Conservation (phyloP, 2,797 vertebrate genomes). For the Thunnus albacares region DNA sequence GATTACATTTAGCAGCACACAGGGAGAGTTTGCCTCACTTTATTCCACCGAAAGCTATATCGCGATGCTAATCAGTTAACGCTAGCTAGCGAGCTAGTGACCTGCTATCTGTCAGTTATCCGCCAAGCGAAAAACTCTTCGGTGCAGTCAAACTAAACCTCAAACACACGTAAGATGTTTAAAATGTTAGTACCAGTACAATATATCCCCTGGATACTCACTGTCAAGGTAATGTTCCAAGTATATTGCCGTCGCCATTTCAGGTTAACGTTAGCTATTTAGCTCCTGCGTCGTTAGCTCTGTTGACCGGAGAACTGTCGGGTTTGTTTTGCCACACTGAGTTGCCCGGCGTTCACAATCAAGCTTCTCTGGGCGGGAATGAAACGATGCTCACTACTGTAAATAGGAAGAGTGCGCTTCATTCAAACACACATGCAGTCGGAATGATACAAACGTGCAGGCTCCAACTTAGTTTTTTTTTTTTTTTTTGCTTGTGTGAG, state of each 20-base stretch:
- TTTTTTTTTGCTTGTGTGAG: conserved; percentile 18
- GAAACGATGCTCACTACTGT: not conserved
- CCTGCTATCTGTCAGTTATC: not conserved
- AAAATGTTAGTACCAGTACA: not conserved
- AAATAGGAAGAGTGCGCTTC: conserved; percentile 1
- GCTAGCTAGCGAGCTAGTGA: conserved; percentile 55
- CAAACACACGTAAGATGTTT: not conserved
- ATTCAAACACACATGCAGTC: conserved; percentile 26
- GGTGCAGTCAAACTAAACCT: not conserved
- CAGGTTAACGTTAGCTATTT: conserved; percentile 67
- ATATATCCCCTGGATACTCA: conserved; percentile 78
- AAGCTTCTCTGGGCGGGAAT: not conserved
- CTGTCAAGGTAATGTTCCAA: conserved; percentile 98
- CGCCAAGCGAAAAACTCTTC: not conserved
- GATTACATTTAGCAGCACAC: fast-evolving
- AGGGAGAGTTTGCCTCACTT: not conserved
- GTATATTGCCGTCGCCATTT: conserved; percentile 98
- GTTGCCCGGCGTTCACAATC: conserved; percentile 26
- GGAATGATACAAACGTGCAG: not conserved
- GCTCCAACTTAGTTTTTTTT: not conserved
- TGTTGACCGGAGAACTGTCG: conserved; percentile 29
- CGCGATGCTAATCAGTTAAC: conserved; percentile 40
- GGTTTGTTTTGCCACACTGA: conserved; percentile 62
- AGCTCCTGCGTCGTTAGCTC: conserved; percentile 65
- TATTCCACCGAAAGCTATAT: not conserved